phyloP scores from a whole-genome alignment of 2,888 invertebrate species.

The Zhuqinia jingwanae region DNA sequence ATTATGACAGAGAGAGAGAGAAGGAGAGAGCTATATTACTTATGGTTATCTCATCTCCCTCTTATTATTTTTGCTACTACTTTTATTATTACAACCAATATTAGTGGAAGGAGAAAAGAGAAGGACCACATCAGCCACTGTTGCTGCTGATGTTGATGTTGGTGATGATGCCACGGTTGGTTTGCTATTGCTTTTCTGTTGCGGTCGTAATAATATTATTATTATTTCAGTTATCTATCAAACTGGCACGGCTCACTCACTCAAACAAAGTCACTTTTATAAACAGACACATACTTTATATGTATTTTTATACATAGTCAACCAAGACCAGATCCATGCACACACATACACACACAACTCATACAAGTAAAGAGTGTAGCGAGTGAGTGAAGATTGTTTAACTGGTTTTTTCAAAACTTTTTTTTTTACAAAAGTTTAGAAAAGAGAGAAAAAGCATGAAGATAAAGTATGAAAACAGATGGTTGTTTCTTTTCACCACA shows the following conservation, averaged over 20 bases:
- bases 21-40: no score
- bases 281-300: conserved; percentile 47
- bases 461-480: conserved; percentile 82
- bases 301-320: conserved; percentile 10
- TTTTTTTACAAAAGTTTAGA: conserved; percentile 61
- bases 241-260: conserved; percentile 69
- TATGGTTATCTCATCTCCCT: conserved; percentile 31
- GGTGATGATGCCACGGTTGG: conserved; percentile 59
- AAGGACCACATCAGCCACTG: conserved; percentile 49
- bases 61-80: conserved; percentile 56
- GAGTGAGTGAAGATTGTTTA: conserved; percentile 67
- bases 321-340: conserved; percentile 1
- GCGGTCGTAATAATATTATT: conserved; percentile 70
- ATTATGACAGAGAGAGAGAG: conserved; percentile 12
- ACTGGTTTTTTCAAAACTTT: conserved; percentile 65
- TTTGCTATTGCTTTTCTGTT: conserved; percentile 65
- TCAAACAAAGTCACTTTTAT: conserved; percentile 51
- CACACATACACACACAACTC: no score
- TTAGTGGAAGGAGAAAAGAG: conserved; percentile 13
- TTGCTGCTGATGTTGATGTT: conserved; percentile 56
- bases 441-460: conserved; percentile 64
- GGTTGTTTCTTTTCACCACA: conserved; percentile 82
- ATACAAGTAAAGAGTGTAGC: conserved; percentile 16
- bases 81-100: conserved; percentile 67
- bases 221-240: conserved; percentile 73